Conservation (phyloP, 92 coral and sea anemone species). For the Zoanthus gigantus region DNA sequence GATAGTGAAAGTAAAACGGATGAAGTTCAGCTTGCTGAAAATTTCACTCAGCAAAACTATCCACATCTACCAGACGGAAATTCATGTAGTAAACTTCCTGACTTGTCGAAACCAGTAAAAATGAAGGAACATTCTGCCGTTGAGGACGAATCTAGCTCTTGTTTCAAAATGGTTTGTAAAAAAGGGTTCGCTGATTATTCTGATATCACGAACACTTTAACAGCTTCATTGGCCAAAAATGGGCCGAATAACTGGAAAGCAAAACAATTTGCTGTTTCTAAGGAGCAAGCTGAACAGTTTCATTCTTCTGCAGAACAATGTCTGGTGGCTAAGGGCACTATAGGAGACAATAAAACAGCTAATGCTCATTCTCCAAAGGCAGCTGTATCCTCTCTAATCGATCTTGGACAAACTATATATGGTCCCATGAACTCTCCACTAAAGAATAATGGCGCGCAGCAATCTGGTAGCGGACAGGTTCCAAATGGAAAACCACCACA, state of each 20-base stretch:
- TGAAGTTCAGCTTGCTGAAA: not conserved
- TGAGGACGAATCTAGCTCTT: slow-evolving; percentile 4
- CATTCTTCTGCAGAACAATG: slow-evolving; percentile 2
- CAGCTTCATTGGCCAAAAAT: slow-evolving; percentile 14
- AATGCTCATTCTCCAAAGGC: not conserved
- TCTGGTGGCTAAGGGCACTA: not conserved
- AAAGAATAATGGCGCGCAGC: not conserved
- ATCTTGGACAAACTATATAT: slow-evolving; percentile 32
- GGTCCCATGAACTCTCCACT: not conserved
- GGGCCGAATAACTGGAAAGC: not conserved
- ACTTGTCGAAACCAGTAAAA: slow-evolving; percentile 22
- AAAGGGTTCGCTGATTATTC: slow-evolving; percentile 18
- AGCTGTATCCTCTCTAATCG: not conserved
- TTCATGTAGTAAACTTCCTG: not conserved
- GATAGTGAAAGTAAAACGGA: slow-evolving; percentile 8
- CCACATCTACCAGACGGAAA: not conserved
- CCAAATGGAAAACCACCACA: not conserved
- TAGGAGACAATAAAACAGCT: not conserved
- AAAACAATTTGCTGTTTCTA: not conserved
- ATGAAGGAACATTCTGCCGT: slow-evolving; percentile 29
- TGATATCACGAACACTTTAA: slow-evolving; percentile 10
- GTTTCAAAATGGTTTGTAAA: slow-evolving; percentile 25
- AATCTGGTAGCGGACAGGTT: not conserved
- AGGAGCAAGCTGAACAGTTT: slow-evolving; percentile 9
- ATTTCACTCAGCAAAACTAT: not conserved